Base-by-base conservation (phyloP, 2,113 vertebrate genomes). In the Opisthocomus hoazin region DNA sequence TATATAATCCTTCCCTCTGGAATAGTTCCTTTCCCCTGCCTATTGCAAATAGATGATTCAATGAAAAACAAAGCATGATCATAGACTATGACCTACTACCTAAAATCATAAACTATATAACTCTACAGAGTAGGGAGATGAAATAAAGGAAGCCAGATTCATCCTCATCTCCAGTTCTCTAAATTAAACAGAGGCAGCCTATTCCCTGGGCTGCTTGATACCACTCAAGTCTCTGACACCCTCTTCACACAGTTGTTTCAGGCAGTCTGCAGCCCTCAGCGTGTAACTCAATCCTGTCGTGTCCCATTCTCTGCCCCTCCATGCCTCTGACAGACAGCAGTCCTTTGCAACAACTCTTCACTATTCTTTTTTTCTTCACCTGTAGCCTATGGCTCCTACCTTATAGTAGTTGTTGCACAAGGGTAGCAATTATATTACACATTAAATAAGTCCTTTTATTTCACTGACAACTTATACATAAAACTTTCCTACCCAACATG, bases 121-220 rank as follows among this genome's bases (percentile, higher is more conserved):
- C 27, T 65, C 36, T 77, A 48, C 11, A 65, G 20, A 83, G 16
- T 5, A 82, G 16, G 29, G 19, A 80, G 24, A 78, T 3, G 5
- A 85, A 93, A 79, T 48, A 86, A 80, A 93, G 7, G 18, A 87
- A 93, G 34, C 2, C 26, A 86, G 75, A 86, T 48, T 74, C 20
- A 58, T 43, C 27, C 18, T 81, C 54, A 74, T 34, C 22, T 66
- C 64, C 54, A 70, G 32, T 66, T 90, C n/a, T 80, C 76, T 39
- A 77, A 79, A 79, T 29, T 51, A 83, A 84, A 89, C 12, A 64
- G 10, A 92, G 20, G 29, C 17, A 74, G 50, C 30, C 78, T 63
- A 43, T 32, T 88, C 19, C 27, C 32, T 30, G 66, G 21, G 24
- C 45, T 86, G 63, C n/a, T 57, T 90, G 45, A 32, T 58, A 61